A percentile compares a stretch with the other conserved stretches of the same genome.
Conservation (phyloP, 1,140 invertebrate species). For the Monochamus saltuarius region DNA sequence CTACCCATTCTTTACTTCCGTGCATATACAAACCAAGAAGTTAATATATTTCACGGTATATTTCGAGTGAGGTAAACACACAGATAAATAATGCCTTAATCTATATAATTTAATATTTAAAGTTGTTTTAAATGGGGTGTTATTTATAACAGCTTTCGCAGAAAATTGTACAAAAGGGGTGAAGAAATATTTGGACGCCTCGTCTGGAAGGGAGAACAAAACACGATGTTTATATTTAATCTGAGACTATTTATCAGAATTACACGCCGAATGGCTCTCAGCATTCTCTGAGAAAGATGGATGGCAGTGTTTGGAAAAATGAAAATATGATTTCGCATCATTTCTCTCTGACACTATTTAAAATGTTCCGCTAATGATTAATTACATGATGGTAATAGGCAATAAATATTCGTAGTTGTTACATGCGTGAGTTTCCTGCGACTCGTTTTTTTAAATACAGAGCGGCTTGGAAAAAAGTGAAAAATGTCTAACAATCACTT, state of each 20-base stretch:
- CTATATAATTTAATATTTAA: constrained; percentile 27
- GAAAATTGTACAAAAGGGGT: constrained; percentile 17
- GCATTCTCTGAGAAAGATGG: constrained; percentile 30
- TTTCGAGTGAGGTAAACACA: constrained; percentile 9
- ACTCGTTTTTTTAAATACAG: too few species aligned
- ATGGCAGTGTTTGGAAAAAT: constrained; percentile 35
- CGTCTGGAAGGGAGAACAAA: too few species aligned
- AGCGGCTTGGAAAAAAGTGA: too few species aligned
- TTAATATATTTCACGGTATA: constrained; percentile 24
- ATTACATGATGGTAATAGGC: constrained; percentile 29
- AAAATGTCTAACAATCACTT: too few species aligned
- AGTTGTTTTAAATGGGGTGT: constrained; percentile 16
- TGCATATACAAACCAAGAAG: constrained; percentile 1
- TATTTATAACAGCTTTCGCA: constrained; percentile 21
- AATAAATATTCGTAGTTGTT: constrained; percentile 30
- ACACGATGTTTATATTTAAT: constrained; percentile 28
- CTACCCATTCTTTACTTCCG: not conserved
- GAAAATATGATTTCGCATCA: constrained; percentile 40
- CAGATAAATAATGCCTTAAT: constrained; percentile 25
- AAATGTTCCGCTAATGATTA: constrained; percentile 32
- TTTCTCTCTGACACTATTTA: constrained; percentile 37
- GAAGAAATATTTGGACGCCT: constrained; percentile 8
- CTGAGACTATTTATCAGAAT: constrained; percentile 36
- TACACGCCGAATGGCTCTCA: constrained; percentile 22
- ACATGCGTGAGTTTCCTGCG: constrained; percentile 20